Conservation (phyloP, 1,140 invertebrate genomes). For the Drosophila simulans region DNA sequence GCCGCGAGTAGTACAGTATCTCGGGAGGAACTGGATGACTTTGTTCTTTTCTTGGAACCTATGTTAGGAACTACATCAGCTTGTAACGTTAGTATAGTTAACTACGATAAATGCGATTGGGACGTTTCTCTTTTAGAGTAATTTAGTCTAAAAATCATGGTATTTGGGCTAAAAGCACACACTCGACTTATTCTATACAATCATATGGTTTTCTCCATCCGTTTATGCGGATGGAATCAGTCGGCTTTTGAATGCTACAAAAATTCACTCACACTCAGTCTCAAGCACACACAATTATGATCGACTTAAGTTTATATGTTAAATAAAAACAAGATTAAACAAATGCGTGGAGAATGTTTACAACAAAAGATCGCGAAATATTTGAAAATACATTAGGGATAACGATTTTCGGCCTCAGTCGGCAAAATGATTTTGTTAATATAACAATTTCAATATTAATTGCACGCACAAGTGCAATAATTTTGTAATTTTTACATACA, state of each 20-base stretch:
- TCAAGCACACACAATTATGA: conserved; percentile 23
- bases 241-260: conserved; percentile 30
- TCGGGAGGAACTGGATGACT: conserved; percentile 21
- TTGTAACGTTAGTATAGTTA: conserved; percentile 41
- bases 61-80: conserved; percentile 64
- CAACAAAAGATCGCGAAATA: conserved; percentile 57
- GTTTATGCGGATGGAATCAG: conserved; percentile 25
- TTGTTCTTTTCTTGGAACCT: conserved; percentile 28
- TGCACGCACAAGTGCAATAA: conserved; percentile 38
- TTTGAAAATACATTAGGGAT: conserved; percentile 63
- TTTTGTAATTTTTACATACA: conserved; percentile 61
- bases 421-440: conserved; percentile 66
- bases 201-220: conserved; percentile 22
- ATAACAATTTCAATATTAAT: conserved; percentile 71
- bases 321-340: conserved; percentile 68
- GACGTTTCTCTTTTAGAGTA: conserved; percentile 20
- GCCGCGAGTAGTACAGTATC: conserved; percentile 11
- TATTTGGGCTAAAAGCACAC: conserved; percentile 19
- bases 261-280: conserved; percentile 41
- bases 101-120: conserved; percentile 60
- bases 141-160: conserved; percentile 46
- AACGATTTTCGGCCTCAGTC: conserved; percentile 52
- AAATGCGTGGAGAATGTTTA: conserved; percentile 64
- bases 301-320: conserved; percentile 58
- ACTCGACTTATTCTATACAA: conserved; percentile 43